Conservation (phyloP, 2,113 vertebrate species). For the Artemisiospiza belli region DNA sequence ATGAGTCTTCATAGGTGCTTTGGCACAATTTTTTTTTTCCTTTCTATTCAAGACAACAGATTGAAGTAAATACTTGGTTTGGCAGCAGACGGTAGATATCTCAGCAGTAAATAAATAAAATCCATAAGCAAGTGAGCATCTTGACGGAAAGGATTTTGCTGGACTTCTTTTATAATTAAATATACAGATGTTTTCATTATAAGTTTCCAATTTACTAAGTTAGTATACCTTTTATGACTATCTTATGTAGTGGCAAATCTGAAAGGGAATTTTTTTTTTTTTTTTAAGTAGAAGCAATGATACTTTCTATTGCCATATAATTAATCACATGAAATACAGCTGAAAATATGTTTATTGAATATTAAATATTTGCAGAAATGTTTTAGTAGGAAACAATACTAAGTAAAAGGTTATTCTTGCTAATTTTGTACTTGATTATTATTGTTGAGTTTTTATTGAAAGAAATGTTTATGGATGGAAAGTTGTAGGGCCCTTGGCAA, state of each 20-base stretch:
- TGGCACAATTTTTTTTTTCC: neutral
- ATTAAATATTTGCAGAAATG: neutral
- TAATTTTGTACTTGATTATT: neutral
- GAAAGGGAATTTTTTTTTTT: neutral
- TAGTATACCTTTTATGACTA: neutral
- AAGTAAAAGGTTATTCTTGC: neutral
- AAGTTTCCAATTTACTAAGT: neutral
- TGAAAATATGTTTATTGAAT: neutral
- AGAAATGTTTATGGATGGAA: neutral
- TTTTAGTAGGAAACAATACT: neutral
- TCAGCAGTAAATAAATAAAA: constrained; percentile 5
- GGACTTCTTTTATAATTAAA: neutral
- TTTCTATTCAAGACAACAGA: neutral
- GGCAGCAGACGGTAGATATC: neutral
- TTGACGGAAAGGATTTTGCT: neutral
- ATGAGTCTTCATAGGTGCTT: neutral
- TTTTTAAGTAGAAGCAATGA: neutral
- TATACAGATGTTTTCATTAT: neutral
- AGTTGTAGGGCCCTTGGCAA: neutral
- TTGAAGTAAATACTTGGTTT: neutral
- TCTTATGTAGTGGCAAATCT: neutral
- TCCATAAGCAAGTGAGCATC: neutral
- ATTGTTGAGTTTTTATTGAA: neutral
- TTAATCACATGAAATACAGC: neutral
- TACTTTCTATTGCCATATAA: neutral